Percentiles rank a stretch among this genome's conserved stretches.
phyloP scores from a whole-genome alignment of 1,140 invertebrate genomes.

The Acromyrmex heyeri region DNA sequence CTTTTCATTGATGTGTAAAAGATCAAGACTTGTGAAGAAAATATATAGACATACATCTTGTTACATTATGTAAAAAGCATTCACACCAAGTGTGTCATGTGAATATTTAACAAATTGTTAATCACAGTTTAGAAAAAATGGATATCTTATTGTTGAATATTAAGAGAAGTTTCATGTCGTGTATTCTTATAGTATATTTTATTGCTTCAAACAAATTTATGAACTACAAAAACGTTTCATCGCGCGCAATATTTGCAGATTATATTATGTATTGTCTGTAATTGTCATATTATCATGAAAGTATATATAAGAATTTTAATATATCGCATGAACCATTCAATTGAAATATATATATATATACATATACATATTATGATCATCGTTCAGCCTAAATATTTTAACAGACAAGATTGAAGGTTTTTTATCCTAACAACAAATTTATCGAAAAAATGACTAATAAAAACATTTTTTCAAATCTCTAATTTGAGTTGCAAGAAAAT shows the following conservation, averaged over 20 bases:
- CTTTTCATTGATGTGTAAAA: constrained; percentile 27
- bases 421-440: constrained; percentile 49
- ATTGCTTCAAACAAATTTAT: constrained; percentile 26
- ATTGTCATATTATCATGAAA: not conserved
- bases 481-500: not conserved
- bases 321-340: constrained; percentile 4
- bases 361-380: not conserved
- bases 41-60: constrained; percentile 45
- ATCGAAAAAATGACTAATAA: constrained; percentile 17
- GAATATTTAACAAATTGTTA: constrained; percentile 46
- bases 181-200: constrained; percentile 21
- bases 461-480: not conserved
- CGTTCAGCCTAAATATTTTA: constrained; percentile 15
- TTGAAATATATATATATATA: constrained; percentile 5
- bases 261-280: not conserved
- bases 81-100: constrained; percentile 16
- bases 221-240: not conserved
- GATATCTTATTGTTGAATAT: constrained; percentile 35
- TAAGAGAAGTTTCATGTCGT: constrained; percentile 8
- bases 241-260: not conserved
- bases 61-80: constrained; percentile 61
- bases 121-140: constrained; percentile 5
- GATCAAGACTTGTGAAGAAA: constrained; percentile 38
- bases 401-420: not conserved
- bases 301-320: constrained; percentile 25